A percentile compares a stretch with the other conserved stretches of the same genome.
Evolutionary conservation across 2,797 vertebrate species (phyloP).

Genomic region (Oreochromis mossambicus): DNA sequence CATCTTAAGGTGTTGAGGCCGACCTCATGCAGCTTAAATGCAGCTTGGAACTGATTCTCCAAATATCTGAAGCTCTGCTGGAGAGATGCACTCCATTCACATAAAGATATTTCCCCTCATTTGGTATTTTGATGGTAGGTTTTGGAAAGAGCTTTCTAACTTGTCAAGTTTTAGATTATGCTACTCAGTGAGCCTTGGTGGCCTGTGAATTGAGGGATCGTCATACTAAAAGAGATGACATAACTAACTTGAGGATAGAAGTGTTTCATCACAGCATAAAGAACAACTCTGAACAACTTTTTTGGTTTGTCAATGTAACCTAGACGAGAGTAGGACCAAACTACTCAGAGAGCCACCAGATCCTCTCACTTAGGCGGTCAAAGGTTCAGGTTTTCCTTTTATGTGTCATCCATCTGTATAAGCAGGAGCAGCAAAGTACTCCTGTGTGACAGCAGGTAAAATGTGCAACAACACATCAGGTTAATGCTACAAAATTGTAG

Average conservation of each 20-base stretch:
- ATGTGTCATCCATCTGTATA: neutral
- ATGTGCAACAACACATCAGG: neutral
- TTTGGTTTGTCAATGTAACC: neutral
- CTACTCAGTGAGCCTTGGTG: neutral
- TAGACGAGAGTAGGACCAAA: neutral
- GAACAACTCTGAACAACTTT: neutral
- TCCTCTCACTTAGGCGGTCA: neutral
- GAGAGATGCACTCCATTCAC: neutral
- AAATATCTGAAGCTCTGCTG: neutral
- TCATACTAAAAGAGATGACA: neutral
- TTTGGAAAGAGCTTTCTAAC: neutral
- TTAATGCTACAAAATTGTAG: neutral
- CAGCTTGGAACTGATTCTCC: neutral
- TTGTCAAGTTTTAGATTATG: neutral
- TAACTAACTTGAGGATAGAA: neutral
- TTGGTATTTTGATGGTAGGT: neutral
- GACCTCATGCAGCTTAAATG: neutral
- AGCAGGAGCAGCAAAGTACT: neutral
- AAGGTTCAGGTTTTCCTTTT: neutral
- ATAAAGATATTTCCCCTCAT: neutral
- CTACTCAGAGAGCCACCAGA: neutral
- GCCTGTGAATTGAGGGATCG: neutral
- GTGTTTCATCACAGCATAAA: neutral
- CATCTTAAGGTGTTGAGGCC: neutral
- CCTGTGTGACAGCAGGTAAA: neutral